Percentiles rank a stretch among this genome's conserved stretches.
These are phyloP conservation scores for Setipinna tenuifilis DNA, from an alignment of 2,797 vertebrate genomes.

Conservation along the genomic window DNA sequence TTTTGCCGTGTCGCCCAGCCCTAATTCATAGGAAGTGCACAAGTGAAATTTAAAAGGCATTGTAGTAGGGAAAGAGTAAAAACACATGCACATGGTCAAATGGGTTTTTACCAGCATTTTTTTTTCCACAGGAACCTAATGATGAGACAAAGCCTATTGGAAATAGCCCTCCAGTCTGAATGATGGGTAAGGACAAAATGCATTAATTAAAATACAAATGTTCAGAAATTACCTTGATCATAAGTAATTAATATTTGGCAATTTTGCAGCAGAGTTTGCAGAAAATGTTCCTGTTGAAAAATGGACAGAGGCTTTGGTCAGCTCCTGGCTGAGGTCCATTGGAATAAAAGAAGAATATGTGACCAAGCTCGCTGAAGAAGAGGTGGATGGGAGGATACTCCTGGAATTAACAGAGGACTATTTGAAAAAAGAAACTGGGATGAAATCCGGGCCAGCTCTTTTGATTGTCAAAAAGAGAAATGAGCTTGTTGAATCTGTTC, in stretches of 20 bases:
- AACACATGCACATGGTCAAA: no score
- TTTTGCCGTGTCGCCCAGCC: no score
- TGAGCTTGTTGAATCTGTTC: slow-evolving; percentile 58
- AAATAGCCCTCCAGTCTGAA: not conserved
- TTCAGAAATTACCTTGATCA: not conserved
- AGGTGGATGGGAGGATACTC: slow-evolving; percentile 76
- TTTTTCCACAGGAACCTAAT: not conserved
- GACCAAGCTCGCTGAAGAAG: slow-evolving; percentile 70
- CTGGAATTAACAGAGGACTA: slow-evolving; percentile 67
- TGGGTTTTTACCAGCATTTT: not conserved
- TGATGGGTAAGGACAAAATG: not conserved
- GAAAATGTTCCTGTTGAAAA: slow-evolving; percentile 54
- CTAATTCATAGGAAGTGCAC: no score
- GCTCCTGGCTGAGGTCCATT: slow-evolving; percentile 74
- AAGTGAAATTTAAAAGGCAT: no score
- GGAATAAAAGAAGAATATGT: slow-evolving; percentile 74
- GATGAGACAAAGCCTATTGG: not conserved
- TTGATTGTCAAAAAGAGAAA: slow-evolving; percentile 75
- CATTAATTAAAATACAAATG: slow-evolving; percentile 6
- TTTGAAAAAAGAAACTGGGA: slow-evolving; percentile 69
- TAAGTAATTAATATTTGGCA: slow-evolving; percentile 9
- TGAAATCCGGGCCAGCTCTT: slow-evolving; percentile 78
- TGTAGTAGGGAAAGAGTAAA: no score
- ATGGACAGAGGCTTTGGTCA: slow-evolving; percentile 80
- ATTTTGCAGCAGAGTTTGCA: slow-evolving; percentile 49